Conservation (phyloP, 35 echinoderm and acorn worm species). For the Anneissia japonica region DNA sequence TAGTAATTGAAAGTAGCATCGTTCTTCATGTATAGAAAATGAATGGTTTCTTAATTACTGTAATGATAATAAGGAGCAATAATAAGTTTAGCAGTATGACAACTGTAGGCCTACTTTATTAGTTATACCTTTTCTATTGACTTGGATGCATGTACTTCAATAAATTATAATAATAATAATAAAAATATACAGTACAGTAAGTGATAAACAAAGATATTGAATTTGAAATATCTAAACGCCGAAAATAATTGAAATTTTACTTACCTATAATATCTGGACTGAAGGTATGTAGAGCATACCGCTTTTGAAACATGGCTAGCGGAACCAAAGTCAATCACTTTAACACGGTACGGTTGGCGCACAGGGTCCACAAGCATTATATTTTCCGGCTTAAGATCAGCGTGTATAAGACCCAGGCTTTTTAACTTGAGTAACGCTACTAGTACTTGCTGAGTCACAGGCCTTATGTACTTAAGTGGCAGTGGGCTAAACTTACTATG, state of each 20-base stretch:
- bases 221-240: not conserved
- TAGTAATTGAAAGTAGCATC: no score
- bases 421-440: conserved; percentile 91
- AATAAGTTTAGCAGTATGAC: no score
- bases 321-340: conserved; percentile 98
- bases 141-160: no score
- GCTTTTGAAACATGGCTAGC: conserved; percentile 99
- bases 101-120: no score
- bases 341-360: conserved; percentile 91
- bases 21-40: no score
- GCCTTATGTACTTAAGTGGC: conserved; percentile 90
- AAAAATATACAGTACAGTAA: not conserved
- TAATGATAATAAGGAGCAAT: no score
- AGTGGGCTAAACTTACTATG: conserved; percentile 97
- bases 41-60: no score
- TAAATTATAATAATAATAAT: no score
- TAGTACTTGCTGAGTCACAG: conserved; percentile 87
- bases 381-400: conserved; percentile 98
- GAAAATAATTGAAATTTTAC: conserved; percentile 9
- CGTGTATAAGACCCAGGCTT: conserved; percentile 87
- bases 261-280: conserved; percentile 95
- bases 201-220: not conserved
- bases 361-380: conserved; percentile 94
- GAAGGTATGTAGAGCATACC: conserved; percentile 92
- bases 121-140: no score